Evolutionary conservation across 2,888 invertebrate genomes (phyloP).

Genomic region (Drosophila borealis): DNA sequence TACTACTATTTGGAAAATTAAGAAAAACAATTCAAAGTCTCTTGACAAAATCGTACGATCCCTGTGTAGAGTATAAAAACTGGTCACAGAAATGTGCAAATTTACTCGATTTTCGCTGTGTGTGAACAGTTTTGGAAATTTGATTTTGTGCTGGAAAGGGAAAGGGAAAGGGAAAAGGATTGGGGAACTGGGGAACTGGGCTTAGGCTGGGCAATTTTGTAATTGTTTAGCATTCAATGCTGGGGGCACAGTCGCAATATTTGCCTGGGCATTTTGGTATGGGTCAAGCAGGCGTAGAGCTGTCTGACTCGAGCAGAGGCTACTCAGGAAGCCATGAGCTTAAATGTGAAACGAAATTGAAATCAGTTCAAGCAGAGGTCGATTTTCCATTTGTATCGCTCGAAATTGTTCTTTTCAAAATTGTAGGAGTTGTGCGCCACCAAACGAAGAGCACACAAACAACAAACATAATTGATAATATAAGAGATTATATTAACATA

Average conservation of each 20-base stretch:
- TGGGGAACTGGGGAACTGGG: not conserved
- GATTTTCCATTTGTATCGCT: constrained; percentile 29
- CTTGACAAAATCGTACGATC: not conserved
- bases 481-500: not conserved
- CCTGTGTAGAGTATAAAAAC: not conserved
- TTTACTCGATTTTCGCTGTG: constrained; percentile 23
- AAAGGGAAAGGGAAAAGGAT: not conserved
- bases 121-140: constrained; percentile 32
- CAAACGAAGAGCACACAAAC: not conserved
- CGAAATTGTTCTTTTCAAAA: constrained; percentile 41
- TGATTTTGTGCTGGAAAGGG: constrained; percentile 3
- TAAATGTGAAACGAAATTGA: not conserved
- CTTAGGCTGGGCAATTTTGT: not conserved
- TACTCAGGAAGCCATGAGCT: not conserved
- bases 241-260: not conserved
- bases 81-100: constrained; percentile 20
- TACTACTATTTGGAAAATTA: too few relatives aligned
- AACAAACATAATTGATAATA: not conserved
- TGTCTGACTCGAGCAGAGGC: not conserved
- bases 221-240: constrained; percentile 7
- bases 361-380: constrained; percentile 10
- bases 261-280: not conserved
- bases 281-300: constrained; percentile 1
- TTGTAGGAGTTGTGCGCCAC: constrained; percentile 24
- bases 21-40: too few relatives aligned